phyloP scores from a whole-genome alignment of 2,797 vertebrate genomes.

The Oreochromis grahami region DNA sequence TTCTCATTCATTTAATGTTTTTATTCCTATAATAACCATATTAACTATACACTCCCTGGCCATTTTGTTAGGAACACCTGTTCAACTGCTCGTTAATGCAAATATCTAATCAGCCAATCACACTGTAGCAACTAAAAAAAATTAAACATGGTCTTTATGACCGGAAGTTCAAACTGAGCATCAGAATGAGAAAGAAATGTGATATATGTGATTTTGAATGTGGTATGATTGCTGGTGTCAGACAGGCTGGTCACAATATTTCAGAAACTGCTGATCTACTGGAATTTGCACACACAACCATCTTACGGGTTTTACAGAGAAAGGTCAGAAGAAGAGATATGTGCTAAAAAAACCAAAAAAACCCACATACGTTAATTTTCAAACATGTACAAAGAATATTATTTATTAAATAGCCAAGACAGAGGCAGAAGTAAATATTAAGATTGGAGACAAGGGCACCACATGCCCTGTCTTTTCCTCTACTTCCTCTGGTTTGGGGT shows the following conservation, averaged over 20 bases:
- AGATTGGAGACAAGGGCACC: background rate
- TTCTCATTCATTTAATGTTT: background rate
- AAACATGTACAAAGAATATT: background rate
- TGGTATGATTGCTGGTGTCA: background rate
- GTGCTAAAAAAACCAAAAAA: rapidly evolving
- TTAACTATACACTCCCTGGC: background rate
- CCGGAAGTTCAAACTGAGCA: background rate
- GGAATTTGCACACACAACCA: background rate
- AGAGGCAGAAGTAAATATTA: background rate
- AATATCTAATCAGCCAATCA: background rate
- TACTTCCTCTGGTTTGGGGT: background rate
- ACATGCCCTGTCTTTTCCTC: background rate
- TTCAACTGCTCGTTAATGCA: background rate
- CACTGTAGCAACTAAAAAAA: background rate
- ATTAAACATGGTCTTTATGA: background rate
- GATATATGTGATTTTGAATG: background rate
- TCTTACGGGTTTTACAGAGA: background rate
- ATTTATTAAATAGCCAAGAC: constrained; percentile 33
- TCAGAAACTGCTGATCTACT: background rate
- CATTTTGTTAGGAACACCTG: background rate
- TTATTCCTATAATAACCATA: background rate
- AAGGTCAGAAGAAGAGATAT: background rate
- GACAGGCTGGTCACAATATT: background rate
- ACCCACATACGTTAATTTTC: background rate
- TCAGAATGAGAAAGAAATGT: background rate